phyloP scores from a whole-genome alignment of 23 tunicate genomes.

The Halocynthia roretzi region DNA sequence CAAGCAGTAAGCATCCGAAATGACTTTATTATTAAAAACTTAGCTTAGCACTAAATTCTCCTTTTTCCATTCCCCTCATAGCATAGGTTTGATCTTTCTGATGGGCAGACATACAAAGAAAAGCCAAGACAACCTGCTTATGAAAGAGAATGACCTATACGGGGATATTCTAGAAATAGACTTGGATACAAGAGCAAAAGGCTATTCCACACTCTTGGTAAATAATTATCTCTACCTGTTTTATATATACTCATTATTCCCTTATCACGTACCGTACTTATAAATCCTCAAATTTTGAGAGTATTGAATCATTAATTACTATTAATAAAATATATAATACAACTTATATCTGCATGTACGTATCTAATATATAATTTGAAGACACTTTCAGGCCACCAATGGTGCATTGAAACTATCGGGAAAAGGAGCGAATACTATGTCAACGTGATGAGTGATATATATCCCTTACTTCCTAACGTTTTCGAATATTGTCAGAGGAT shows the following conservation, averaged over 20 bases:
- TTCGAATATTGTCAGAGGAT: background rate
- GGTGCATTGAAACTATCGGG: background rate
- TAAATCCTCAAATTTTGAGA: no score
- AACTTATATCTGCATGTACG: no score
- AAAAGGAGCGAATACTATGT: background rate
- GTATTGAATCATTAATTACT: no score
- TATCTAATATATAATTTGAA: background rate
- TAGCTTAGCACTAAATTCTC: no score
- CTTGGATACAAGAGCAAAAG: background rate
- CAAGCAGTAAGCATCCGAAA: slow-evolving; percentile 20
- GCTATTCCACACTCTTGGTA: background rate
- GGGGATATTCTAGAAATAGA: slow-evolving; percentile 79
- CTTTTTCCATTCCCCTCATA: background rate
- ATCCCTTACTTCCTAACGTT: background rate
- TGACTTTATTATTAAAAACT: background rate
- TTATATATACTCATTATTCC: background rate
- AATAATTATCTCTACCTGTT: no score
- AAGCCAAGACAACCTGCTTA: slow-evolving; percentile 12
- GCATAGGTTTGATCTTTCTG: slow-evolving; percentile 62
- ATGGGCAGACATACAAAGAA: slow-evolving; percentile 27
- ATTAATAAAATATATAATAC: no score
- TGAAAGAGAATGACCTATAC: slow-evolving; percentile 44
- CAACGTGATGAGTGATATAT: background rate
- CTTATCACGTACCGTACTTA: no score
- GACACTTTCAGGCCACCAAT: slow-evolving; percentile 2